Evolutionary conservation across 1,140 invertebrate genomes (phyloP).

Genomic region (Microplitis demolitor): DNA sequence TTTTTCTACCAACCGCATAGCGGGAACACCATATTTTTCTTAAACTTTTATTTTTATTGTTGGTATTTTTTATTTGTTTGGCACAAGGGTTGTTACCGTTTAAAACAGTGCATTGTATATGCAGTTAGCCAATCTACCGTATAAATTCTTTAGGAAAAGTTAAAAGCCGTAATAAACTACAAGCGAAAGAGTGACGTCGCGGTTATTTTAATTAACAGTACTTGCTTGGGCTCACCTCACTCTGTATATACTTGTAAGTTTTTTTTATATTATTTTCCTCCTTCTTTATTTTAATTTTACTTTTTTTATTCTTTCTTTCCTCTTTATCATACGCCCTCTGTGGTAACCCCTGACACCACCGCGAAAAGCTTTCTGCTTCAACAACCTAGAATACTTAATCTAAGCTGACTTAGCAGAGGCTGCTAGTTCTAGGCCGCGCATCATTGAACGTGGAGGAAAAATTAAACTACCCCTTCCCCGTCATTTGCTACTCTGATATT

Average conservation of each 20-base stretch:
- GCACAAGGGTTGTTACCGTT: too few relatives aligned
- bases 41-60: too few relatives aligned
- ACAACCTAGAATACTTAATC: constrained; percentile 26
- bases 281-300: neutral
- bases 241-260: neutral
- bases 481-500: neutral
- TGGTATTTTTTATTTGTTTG: too few relatives aligned
- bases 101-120: neutral
- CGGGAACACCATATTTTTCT: too few relatives aligned
- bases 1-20: too few relatives aligned
- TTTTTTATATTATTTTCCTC: neutral
- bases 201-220: constrained; percentile 50
- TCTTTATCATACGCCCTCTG: neutral
- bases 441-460: constrained; percentile 28
- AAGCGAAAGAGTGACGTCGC: constrained; percentile 38
- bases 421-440: constrained; percentile 8
- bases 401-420: constrained; percentile 31
- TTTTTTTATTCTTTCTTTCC: neutral
- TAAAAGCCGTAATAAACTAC: constrained; percentile 43
- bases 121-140: neutral
- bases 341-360: constrained; percentile 10
- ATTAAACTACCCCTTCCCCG: neutral
- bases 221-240: neutral
- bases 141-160: constrained; percentile 14
- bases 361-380: constrained; percentile 16